Percentiles rank a stretch among this genome's conserved stretches.
These are phyloP conservation scores for Heterodera carotae DNA, from an alignment of 1,140 invertebrate species.

Conservation along the genomic window DNA sequence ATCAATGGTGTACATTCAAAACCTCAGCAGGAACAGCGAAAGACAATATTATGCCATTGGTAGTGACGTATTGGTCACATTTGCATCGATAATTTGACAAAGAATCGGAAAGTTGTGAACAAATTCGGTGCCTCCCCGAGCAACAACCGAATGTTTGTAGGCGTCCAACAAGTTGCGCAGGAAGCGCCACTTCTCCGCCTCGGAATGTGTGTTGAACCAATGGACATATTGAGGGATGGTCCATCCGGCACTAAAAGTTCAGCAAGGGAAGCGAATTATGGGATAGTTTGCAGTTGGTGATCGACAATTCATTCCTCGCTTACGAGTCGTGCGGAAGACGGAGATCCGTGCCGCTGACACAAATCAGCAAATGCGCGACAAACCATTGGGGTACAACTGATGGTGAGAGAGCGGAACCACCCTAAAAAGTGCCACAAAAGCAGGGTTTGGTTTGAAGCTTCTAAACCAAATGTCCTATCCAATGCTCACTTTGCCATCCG, in stretches of 20 bases:
- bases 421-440: constrained; percentile 4
- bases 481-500: constrained; percentile 1
- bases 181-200: constrained; percentile 54
- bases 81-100: constrained; percentile 40
- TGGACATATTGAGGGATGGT: constrained; percentile 53
- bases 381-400: constrained; percentile 43
- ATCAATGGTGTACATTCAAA: background rate
- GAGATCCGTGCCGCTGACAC: constrained; percentile 41
- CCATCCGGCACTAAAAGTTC: constrained; percentile 49
- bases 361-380: constrained; percentile 50
- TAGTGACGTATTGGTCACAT: background rate
- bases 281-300: no score
- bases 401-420: background rate
- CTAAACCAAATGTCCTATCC: no score
- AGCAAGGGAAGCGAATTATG: background rate
- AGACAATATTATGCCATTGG: background rate
- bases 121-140: constrained; percentile 47
- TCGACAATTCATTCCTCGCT: no score
- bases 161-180: constrained; percentile 50
- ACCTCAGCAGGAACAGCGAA: no score
- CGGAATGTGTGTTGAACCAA: constrained; percentile 55
- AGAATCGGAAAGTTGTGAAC: constrained; percentile 50
- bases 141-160: constrained; percentile 57
- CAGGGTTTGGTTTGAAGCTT: no score
- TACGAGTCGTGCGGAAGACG: constrained; percentile 51